phyloP scores from a whole-genome alignment of 1,140 invertebrate genomes.

The Musca domestica region DNA sequence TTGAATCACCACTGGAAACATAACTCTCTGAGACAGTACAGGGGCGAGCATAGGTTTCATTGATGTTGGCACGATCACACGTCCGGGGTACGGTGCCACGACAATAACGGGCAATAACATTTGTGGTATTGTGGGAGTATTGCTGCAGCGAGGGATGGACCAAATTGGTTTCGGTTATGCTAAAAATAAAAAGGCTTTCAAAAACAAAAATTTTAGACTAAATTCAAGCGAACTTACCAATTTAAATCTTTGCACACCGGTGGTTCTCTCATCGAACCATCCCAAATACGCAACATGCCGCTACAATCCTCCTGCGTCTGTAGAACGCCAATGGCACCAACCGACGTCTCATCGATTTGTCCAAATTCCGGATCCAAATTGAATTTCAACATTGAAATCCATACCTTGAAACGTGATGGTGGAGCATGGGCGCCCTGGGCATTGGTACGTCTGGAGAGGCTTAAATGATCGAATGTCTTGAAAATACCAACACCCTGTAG shows the following conservation, averaged over 20 bases:
- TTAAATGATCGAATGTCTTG: slow-evolving; percentile 51
- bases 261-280: slow-evolving; percentile 73
- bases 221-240: slow-evolving; percentile 62
- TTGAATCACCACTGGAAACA: slow-evolving; percentile 73
- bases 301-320: slow-evolving; percentile 70
- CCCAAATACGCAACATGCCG: slow-evolving; percentile 80
- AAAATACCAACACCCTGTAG: slow-evolving; percentile 60
- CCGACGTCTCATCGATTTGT: slow-evolving; percentile 58
- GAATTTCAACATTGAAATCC: slow-evolving; percentile 85
- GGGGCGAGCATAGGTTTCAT: slow-evolving; percentile 59
- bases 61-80: slow-evolving; percentile 66
- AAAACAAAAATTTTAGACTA: neutral
- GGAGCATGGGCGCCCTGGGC: slow-evolving; percentile 42
- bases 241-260: slow-evolving; percentile 76
- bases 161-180: slow-evolving; percentile 21
- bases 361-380: slow-evolving; percentile 58
- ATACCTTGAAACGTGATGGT: slow-evolving; percentile 70
- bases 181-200: neutral
- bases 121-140: slow-evolving; percentile 62
- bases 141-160: slow-evolving; percentile 17
- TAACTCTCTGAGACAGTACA: slow-evolving; percentile 81
- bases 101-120: slow-evolving; percentile 73
- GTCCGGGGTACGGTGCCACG: slow-evolving; percentile 72
- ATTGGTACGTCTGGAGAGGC: slow-evolving; percentile 43
- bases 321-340: slow-evolving; percentile 56